phyloP scores from a whole-genome alignment of 2,888 invertebrate species.

The Pecten maximus region DNA sequence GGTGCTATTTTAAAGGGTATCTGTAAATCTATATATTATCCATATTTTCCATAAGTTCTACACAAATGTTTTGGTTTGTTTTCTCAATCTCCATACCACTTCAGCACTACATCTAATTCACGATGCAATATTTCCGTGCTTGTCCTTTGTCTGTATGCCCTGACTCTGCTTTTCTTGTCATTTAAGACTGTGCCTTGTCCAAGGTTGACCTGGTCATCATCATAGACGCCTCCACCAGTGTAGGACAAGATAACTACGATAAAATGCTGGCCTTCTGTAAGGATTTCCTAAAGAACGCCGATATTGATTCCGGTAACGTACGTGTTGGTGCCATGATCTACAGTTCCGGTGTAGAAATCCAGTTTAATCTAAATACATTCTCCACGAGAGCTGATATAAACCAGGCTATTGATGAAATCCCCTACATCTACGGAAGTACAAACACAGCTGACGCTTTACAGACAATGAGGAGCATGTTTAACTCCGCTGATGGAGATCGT shows the following conservation, averaged over 20 bases:
- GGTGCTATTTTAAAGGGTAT: no score
- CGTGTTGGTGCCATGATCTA: constrained; percentile 62
- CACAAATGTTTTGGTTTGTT: no score
- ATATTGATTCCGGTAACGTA: constrained; percentile 54
- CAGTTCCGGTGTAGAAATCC: constrained; percentile 67
- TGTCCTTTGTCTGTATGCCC: no score
- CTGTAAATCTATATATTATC: no score
- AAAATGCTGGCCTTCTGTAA: constrained; percentile 62
- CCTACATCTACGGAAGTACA: constrained; percentile 74
- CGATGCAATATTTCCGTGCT: no score
- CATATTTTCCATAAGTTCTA: no score
- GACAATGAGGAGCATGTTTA: constrained; percentile 74
- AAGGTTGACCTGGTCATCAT: constrained; percentile 67
- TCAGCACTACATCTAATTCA: no score
- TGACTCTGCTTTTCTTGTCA: no score
- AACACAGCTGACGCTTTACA: constrained; percentile 77
- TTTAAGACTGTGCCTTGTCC: constrained; percentile 43
- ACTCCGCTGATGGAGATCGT: constrained; percentile 72
- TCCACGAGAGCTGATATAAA: constrained; percentile 61
- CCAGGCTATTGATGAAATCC: constrained; percentile 68
- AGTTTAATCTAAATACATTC: constrained; percentile 73
- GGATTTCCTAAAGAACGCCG: constrained; percentile 58
- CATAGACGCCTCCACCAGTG: constrained; percentile 71
- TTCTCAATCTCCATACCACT: no score
- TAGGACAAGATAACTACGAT: constrained; percentile 64